Evolutionary conservation across 2,113 vertebrate species (phyloP), one percentile per base, ranked within the genome.

Genomic region (Sula dactylatra): DNA sequence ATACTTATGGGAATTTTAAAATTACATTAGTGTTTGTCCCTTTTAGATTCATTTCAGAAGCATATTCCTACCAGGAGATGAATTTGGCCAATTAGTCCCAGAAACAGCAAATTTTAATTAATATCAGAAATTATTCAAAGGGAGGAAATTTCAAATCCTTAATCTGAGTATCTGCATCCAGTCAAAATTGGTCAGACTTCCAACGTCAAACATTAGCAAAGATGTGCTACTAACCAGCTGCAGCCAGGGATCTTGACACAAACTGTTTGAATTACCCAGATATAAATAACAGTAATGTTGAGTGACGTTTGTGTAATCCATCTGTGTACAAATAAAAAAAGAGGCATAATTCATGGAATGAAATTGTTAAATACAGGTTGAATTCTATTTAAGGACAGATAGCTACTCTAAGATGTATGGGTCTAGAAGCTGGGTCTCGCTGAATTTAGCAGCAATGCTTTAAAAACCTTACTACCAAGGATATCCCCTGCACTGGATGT

Each of bases 121-220:
- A 11, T 67, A 74, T 71, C 27, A 71, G 17, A 66, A 91, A 9
- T 55, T 84, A 20, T 18, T 61, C 22, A 50, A 59, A 90, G n/a
- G 59, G 31, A 92, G 31, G 21, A 91, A 72, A 59, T 36, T 49
- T 93, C 47, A 86, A 44, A 44, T 86, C 32, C 77, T 94, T 92
- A 74, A 82, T 70, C 16, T 64, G 45, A 86, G n/a, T 82, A 15
- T 80, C 73, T 82, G 84, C 85, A 91, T 88, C 59, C 69, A 83
- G 89, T 96, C 94, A 97, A 91, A 98, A 95, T 19, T 92, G 59
- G 79, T 90, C 80, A 95, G 79, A 42, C 69, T 93, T 78, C 62
- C 61, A 81, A 55, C 4, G 16, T 81, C 38, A 82, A 86, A 64
- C 55, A 86, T 77, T 90, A 74, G 59, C 34, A 70, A 27, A 71